A percentile compares a stretch with the other conserved stretches of the same genome.
Evolutionary conservation across 2,113 vertebrate genomes (phyloP).

Genomic region (Anguilla rostrata): DNA sequence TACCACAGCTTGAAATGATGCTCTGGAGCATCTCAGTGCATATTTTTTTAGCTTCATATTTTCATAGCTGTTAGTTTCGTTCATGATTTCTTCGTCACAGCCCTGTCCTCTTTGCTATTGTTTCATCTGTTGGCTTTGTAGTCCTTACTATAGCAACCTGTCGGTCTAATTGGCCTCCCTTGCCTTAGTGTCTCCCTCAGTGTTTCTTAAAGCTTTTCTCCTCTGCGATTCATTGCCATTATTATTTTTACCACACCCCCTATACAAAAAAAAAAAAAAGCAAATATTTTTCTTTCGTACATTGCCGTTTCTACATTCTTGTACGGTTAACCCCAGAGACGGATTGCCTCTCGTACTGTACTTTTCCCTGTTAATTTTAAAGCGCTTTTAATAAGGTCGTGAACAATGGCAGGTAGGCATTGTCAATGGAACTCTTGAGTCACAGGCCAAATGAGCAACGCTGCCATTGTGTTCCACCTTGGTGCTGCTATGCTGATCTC

Average conservation of each 20-base stretch:
- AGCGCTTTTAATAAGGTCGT: neutral
- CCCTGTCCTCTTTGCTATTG: no score
- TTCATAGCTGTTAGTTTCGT: neutral
- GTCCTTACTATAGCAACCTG: conserved; percentile 4
- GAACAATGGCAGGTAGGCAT: neutral
- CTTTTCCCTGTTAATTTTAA: neutral
- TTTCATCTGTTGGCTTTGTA: neutral
- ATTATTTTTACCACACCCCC: neutral
- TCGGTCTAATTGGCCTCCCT: neutral
- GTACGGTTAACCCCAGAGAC: neutral
- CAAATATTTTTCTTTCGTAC: neutral
- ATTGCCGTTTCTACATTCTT: neutral
- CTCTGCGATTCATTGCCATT: neutral
- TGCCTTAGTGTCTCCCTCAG: no score
- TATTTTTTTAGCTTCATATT: neutral
- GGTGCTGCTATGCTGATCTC: neutral
- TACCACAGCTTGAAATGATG: no score
- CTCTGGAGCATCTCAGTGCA: no score
- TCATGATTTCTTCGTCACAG: no score
- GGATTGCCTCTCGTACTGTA: neutral
- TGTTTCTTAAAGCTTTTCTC: neutral
- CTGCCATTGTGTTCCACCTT: neutral
- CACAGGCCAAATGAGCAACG: neutral
- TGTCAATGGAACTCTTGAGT: neutral
- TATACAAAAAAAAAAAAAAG: neutral